Evolutionary conservation across 30 jellyfish, hydroid and myxozoan genomes (phyloP).

Genomic region (Rhopilema esculentum): DNA sequence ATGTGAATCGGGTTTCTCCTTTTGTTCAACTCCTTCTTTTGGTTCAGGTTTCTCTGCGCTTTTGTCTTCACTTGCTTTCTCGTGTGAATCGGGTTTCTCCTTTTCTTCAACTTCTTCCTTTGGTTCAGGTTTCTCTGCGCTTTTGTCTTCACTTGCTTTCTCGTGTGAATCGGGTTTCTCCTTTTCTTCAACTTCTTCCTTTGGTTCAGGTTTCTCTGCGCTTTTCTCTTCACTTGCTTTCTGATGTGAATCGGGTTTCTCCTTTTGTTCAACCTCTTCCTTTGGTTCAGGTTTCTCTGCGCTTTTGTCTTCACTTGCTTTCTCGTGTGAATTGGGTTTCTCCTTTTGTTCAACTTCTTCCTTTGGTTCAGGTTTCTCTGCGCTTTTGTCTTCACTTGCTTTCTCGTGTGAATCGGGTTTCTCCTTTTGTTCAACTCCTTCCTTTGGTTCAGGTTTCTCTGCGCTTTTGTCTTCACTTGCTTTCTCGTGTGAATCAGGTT

Average conservation of each 20-base stretch:
- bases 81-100: background rate
- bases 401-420: background rate
- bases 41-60: background rate
- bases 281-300: no score
- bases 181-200: background rate
- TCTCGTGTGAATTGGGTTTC: background rate
- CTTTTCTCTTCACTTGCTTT: background rate
- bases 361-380: background rate
- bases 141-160: no score
- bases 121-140: constrained; percentile 6
- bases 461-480: background rate
- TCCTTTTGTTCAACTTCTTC: background rate
- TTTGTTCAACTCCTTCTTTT: background rate
- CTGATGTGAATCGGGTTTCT: background rate
- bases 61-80: background rate
- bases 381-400: background rate
- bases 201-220: constrained; percentile 9
- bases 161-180: background rate
- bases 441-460: background rate
- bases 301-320: background rate
- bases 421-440: background rate
- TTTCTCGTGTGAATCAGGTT: background rate
- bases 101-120: background rate
- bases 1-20: background rate
- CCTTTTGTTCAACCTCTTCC: background rate